Percentiles rank a stretch among this genome's conserved stretches.
These are phyloP conservation scores for Ammospiza caudacuta DNA, from an alignment of 2,113 vertebrate genomes.

Conservation along the genomic window DNA sequence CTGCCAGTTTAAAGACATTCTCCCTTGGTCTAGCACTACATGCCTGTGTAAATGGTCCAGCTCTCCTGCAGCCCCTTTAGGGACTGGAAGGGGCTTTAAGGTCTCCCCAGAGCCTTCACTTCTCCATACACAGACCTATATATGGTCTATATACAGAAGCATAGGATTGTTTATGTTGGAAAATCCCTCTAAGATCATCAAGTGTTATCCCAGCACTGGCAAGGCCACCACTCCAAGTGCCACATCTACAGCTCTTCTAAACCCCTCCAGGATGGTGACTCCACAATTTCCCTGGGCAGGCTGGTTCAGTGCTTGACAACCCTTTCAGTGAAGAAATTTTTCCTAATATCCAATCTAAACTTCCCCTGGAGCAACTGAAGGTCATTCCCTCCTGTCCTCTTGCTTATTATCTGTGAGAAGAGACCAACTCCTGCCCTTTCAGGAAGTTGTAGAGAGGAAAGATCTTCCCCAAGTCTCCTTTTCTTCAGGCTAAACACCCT, in stretches of 20 bases:
- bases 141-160: background rate
- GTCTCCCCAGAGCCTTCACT: background rate
- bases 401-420: background rate
- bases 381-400: background rate
- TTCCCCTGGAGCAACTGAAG: background rate
- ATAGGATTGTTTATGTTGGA: background rate
- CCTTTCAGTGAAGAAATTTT: background rate
- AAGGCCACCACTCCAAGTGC: background rate
- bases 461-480: background rate
- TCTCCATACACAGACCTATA: background rate
- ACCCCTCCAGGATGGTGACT: background rate
- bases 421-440: background rate
- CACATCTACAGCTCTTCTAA: background rate
- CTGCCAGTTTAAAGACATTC: background rate
- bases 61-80: background rate
- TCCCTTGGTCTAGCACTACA: background rate
- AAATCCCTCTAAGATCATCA: background rate
- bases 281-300: background rate
- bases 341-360: background rate
- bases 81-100: background rate
- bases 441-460: background rate
- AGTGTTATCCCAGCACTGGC: background rate
- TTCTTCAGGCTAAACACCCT: background rate
- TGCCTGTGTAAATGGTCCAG: background rate
- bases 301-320: background rate